phyloP scores from a whole-genome alignment of 2,888 invertebrate species.

The Sclerodermus sp. region DNA sequence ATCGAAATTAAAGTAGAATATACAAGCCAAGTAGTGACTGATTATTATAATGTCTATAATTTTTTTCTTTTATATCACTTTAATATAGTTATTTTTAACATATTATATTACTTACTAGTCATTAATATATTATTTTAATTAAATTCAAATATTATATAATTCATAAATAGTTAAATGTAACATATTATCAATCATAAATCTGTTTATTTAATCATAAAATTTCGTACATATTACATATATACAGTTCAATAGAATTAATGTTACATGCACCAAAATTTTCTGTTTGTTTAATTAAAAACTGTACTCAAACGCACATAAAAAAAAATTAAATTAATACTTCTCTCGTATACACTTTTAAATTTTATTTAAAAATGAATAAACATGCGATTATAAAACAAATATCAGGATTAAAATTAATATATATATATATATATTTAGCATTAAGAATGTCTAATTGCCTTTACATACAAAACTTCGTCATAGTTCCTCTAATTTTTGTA shows the following conservation, averaged over 20 bases:
- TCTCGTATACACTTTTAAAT: not conserved
- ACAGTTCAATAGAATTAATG: slow-evolving; percentile 29
- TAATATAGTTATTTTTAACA: not conserved
- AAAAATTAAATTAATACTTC: not conserved
- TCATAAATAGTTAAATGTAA: not conserved
- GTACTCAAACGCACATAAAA: too few species aligned
- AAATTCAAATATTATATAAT: not conserved
- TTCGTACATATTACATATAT: slow-evolving; percentile 32
- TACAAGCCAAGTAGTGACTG: slow-evolving; percentile 4
- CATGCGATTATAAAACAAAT: too few species aligned
- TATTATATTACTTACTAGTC: not conserved
- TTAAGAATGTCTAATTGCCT: too few species aligned
- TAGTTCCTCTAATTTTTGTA: too few species aligned
- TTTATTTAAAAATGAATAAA: not conserved
- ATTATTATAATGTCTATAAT: too few species aligned
- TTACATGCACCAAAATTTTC: not conserved
- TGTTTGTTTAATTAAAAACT: not conserved
- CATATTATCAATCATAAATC: slow-evolving; percentile 27
- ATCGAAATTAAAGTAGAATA: not conserved
- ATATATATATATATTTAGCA: too few species aligned
- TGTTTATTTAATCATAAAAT: slow-evolving; percentile 39
- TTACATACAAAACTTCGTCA: too few species aligned
- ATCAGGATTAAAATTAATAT: too few species aligned
- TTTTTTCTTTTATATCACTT: too few species aligned
- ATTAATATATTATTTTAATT: not conserved